Evolutionary conservation across 2,113 vertebrate species (phyloP).

Genomic region (Oryzias curvinotus): DNA sequence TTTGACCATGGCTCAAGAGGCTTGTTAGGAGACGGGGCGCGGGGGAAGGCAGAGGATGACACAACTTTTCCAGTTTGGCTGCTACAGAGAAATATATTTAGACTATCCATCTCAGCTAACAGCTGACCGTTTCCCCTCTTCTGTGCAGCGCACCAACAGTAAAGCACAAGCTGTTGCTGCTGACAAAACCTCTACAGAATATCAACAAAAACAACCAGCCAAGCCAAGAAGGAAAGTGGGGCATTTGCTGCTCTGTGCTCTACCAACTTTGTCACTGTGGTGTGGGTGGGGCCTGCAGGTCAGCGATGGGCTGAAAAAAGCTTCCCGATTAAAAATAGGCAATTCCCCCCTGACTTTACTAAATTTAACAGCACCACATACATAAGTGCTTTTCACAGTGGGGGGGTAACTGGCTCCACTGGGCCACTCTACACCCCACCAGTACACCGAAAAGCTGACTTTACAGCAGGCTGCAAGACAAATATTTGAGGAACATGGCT

Average conservation of each 20-base stretch:
- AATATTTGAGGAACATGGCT: background rate
- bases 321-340: background rate
- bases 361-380: background rate
- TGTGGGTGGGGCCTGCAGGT: constrained; percentile 20
- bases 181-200: constrained; percentile 13
- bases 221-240: background rate
- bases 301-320: constrained; percentile 10
- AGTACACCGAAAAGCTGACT: constrained; percentile 2
- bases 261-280: constrained; percentile 3
- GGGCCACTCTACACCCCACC: background rate
- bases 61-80: constrained; percentile 60
- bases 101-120: constrained; percentile 55
- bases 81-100: constrained; percentile 62
- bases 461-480: background rate
- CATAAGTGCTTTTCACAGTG: background rate
- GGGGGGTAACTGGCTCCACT: background rate
- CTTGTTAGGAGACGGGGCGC: constrained; percentile 41
- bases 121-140: constrained; percentile 10
- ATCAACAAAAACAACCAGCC: constrained; percentile 19
- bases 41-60: constrained; percentile 33
- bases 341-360: constrained; percentile 1
- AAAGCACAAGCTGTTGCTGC: background rate
- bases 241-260: background rate
- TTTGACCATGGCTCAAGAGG: constrained; percentile 30
- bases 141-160: constrained; percentile 6